Evolutionary conservation across 2,113 vertebrate species (phyloP), one percentile per base, ranked within the genome.

Genomic region (Rhea americana): DNA sequence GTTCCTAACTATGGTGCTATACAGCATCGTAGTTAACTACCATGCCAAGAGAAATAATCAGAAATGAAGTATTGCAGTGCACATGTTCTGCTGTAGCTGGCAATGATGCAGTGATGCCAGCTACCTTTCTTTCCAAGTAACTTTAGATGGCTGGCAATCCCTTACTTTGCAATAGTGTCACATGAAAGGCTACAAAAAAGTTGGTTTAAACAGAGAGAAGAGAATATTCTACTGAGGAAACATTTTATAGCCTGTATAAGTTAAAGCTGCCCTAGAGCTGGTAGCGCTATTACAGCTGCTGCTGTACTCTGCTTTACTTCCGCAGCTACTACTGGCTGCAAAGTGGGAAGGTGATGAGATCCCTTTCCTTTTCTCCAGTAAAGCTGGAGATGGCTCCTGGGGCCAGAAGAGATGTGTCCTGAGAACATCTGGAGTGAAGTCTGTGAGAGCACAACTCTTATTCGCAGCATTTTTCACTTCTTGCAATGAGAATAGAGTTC

Each of bases 111-210:
- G 39, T 16, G 17, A 9, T 59, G 18, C 7, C 30, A 45, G 18
- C 30, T 89, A 32, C 41, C 7, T 70, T 74, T 80, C 78, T 82
- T 11, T 43, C 19, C 39, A 24, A 50, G 51, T 47, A 9, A 68
- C n/a, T 82, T 72, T 24, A 0, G 0, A 47, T 39, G 4, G 21
- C 14, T 12, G 25, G 24, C 1, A 3, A 24, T 77, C 13, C 26
- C 1, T 1, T 24, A 35, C 5, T 19, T 41, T 53, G 26, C n/a
- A 70, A n/a, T 2, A 2, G 14, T 39, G 14, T 48, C 3, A 0
- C n/a, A 13, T 32, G 25, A 79, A 51, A 4, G 4, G 6, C 79
- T 82, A 28, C 30, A 66, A 89, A 82, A 82, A 13, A 21, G 3
- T 26, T 86, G 13, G 5, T 82, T 82, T 76, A 59, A 83, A 37